phyloP scores from a whole-genome alignment of 2,888 invertebrate species.

The Aleiodes leptofemur region DNA sequence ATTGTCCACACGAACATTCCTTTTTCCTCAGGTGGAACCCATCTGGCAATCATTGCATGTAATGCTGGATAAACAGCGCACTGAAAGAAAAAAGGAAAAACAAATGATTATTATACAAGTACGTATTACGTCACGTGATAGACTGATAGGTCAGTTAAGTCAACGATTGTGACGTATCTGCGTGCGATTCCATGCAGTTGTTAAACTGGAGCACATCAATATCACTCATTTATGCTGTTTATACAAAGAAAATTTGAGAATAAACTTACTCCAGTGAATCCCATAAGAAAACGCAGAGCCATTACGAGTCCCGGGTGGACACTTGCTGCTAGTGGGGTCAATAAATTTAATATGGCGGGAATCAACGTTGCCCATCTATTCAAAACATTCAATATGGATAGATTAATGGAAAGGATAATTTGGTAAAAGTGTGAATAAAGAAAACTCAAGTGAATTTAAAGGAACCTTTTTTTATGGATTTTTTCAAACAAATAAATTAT shows the following conservation, averaged over 20 bases:
- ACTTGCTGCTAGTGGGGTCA: constrained; percentile 69
- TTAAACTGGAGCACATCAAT: constrained; percentile 35
- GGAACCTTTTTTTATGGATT: too few species aligned
- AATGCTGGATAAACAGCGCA: constrained; percentile 83
- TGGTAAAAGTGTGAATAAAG: too few species aligned
- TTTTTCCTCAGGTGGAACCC: constrained; percentile 86
- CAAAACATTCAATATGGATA: constrained; percentile 2
- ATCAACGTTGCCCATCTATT: constrained; percentile 70
- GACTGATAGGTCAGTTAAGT: constrained; percentile 16
- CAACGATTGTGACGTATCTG: constrained; percentile 16
- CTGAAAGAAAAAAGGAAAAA: constrained; percentile 60
- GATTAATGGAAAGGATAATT: neutral
- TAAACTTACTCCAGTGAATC: constrained; percentile 72
- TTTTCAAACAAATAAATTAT: too few species aligned
- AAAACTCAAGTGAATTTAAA: too few species aligned
- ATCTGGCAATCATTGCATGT: constrained; percentile 83
- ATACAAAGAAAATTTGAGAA: constrained; percentile 28
- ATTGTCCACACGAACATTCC: constrained; percentile 86
- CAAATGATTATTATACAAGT: neutral
- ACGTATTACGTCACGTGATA: neutral
- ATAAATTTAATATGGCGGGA: constrained; percentile 70
- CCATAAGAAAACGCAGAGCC: constrained; percentile 69
- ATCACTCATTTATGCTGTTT: constrained; percentile 16
- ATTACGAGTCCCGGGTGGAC: constrained; percentile 66
- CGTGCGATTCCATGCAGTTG: constrained; percentile 10